phyloP scores from a whole-genome alignment of 1,140 invertebrate species.

The Antheraea pernyi region DNA sequence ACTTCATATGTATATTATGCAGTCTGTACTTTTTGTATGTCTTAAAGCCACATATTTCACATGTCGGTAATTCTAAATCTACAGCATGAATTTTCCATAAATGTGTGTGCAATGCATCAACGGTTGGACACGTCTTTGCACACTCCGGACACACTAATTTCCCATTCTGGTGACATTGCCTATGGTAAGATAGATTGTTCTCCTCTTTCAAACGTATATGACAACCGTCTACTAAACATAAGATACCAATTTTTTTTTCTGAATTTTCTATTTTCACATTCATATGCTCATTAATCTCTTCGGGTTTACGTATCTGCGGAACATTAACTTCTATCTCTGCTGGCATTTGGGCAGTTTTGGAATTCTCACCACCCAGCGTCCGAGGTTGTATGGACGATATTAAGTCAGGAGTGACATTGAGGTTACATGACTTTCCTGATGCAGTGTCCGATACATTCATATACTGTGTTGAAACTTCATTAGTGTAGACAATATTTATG shows the following conservation, averaged over 20 bases:
- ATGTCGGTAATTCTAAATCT: constrained; percentile 88
- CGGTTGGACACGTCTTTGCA: constrained; percentile 72
- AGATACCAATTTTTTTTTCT: constrained; percentile 31
- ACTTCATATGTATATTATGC: constrained; percentile 84
- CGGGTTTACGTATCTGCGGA: constrained; percentile 25
- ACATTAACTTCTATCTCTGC: constrained; percentile 37
- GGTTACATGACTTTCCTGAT: constrained; percentile 42
- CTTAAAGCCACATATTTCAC: constrained; percentile 83
- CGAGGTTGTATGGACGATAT: constrained; percentile 63
- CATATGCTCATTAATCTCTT: constrained; percentile 24
- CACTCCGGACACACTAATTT: constrained; percentile 86
- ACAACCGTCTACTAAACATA: constrained; percentile 59
- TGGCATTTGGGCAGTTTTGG: constrained; percentile 33
- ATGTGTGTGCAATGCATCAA: constrained; percentile 85
- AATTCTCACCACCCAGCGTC: constrained; percentile 29
- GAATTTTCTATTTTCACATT: constrained; percentile 22
- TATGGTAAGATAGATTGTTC: constrained; percentile 78
- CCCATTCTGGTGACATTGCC: constrained; percentile 81
- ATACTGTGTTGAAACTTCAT: constrained; percentile 59
- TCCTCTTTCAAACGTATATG: constrained; percentile 53
- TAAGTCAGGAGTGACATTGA: constrained; percentile 62
- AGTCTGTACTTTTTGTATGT: constrained; percentile 82
- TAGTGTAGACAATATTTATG: constrained; percentile 71
- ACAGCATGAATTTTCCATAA: constrained; percentile 87
- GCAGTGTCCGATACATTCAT: constrained; percentile 51